Evolutionary conservation across 2,113 vertebrate genomes (phyloP).

Genomic region (Stictonetta naevosa): DNA sequence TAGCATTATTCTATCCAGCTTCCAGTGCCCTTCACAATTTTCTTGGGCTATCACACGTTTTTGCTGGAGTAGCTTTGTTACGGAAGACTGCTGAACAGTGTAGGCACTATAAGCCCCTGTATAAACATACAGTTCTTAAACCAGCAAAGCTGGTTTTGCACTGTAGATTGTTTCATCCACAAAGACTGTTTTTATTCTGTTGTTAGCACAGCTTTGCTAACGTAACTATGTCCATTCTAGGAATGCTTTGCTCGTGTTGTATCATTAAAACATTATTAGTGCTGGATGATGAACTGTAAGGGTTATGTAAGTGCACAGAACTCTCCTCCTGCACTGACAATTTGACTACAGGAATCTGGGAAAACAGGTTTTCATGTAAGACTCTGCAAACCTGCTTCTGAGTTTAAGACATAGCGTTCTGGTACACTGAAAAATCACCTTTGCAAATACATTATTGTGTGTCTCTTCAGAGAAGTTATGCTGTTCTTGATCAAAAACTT

Average conservation of each 20-base stretch:
- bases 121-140: background rate
- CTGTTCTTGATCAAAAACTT: background rate
- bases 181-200: background rate
- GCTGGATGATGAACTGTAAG: background rate
- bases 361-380: background rate
- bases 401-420: background rate
- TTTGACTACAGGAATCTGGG: background rate
- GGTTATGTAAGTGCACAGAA: background rate
- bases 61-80: background rate
- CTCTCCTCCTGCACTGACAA: background rate
- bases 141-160: background rate
- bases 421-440: background rate
- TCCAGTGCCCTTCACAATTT: background rate
- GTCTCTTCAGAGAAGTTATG: background rate
- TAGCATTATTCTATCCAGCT: background rate
- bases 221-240: background rate
- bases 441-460: background rate
- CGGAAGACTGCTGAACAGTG: background rate
- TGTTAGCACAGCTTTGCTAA: background rate
- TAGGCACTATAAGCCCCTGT: background rate
- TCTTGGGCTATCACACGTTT: background rate
- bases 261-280: background rate
- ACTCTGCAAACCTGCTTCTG: background rate
- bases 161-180: background rate
- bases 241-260: background rate